Evolutionary conservation across 2,797 vertebrate species (phyloP).

Genomic region (Iguana delicatissima): DNA sequence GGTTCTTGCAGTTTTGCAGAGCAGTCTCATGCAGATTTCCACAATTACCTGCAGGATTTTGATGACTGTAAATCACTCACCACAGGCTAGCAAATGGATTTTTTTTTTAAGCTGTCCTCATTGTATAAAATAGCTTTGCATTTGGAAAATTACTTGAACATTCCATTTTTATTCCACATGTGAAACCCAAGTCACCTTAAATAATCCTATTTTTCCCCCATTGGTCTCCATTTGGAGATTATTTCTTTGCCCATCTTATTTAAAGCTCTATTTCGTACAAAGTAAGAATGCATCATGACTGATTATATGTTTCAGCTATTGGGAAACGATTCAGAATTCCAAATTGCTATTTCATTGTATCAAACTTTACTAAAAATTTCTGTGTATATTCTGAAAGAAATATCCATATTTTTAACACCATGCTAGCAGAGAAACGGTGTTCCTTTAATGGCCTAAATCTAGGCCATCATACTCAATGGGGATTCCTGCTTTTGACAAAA

Average conservation of each 20-base stretch:
- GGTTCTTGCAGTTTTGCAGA: constrained; percentile 61
- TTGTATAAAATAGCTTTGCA: constrained; percentile 73
- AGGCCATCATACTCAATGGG: constrained; percentile 27
- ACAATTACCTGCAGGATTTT: constrained; percentile 76
- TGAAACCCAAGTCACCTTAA: constrained; percentile 66
- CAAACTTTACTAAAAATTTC: constrained; percentile 62
- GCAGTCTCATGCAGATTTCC: constrained; percentile 69
- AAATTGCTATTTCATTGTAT: constrained; percentile 59
- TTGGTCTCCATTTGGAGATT: constrained; percentile 65
- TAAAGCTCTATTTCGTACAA: constrained; percentile 48
- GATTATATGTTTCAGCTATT: constrained; percentile 56
- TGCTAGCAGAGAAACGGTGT: constrained; percentile 39
- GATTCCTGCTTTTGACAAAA: constrained; percentile 43
- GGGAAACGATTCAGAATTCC: constrained; percentile 70
- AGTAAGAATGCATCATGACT: constrained; percentile 64
- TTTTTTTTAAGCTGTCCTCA: constrained; percentile 55
- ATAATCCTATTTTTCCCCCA: constrained; percentile 68
- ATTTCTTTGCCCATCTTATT: constrained; percentile 68
- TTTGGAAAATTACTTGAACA: constrained; percentile 77
- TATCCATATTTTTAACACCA: constrained; percentile 42
- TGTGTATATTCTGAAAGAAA: constrained; percentile 52
- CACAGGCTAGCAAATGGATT: constrained; percentile 73
- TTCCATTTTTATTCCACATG: constrained; percentile 73
- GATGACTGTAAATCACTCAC: constrained; percentile 77
- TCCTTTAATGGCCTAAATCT: constrained; percentile 32